Evolutionary conservation across 2,797 vertebrate species (phyloP).

Genomic region (Ficedula albicollis): DNA sequence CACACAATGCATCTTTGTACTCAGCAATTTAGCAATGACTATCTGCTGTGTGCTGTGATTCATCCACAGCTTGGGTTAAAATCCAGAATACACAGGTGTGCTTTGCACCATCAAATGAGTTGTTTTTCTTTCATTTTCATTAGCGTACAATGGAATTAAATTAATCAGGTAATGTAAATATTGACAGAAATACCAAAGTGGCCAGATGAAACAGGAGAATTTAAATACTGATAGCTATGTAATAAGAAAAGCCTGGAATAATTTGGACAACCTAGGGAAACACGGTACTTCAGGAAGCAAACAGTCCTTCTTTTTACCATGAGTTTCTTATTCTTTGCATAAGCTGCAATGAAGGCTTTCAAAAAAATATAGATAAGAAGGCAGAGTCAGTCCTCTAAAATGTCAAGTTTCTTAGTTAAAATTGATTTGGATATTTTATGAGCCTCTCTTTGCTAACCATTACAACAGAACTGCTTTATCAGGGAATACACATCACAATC

Average conservation of each 20-base stretch:
- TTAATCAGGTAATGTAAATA: not conserved
- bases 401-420: not conserved
- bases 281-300: not conserved
- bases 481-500: not conserved
- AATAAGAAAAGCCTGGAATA: not conserved
- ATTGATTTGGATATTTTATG: not conserved
- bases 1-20: slow-evolving; percentile 36
- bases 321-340: not conserved
- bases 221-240: not conserved
- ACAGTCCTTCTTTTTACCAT: not conserved
- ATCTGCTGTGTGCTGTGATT: not conserved
- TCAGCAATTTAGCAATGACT: slow-evolving; percentile 16
- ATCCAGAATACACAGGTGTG: not conserved
- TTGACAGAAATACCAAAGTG: not conserved
- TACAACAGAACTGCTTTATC: not conserved
- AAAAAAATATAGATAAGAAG: not conserved
- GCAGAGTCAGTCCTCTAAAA: not conserved
- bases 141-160: not conserved
- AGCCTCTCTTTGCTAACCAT: not conserved
- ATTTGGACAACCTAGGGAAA: not conserved
- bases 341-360: not conserved
- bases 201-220: not conserved
- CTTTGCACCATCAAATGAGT: not conserved
- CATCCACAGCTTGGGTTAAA: not conserved
- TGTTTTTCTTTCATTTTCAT: not conserved